Base-by-base conservation (phyloP, 1,140 invertebrate species). In the Cryptotermes secundus region DNA sequence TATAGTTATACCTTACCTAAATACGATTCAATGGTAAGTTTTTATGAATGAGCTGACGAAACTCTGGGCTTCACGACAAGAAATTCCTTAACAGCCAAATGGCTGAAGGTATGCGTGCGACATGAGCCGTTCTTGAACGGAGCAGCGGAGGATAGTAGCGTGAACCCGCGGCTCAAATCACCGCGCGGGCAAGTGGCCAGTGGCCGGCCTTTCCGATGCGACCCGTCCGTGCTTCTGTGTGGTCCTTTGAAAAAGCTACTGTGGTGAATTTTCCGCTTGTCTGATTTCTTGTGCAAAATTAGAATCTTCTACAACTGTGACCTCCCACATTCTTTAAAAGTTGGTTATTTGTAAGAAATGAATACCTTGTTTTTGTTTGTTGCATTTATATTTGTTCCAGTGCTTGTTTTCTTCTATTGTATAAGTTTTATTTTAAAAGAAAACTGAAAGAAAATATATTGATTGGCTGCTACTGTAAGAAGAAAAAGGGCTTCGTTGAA, bases 381-480 rank as follows among this genome's bases (percentile, higher is more conserved):
- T 72, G 7, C n/a, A 31, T 72, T n/a, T 72, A 16, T 72, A n/a
- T 72, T 72, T 72, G 59, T 72, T 72, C 59, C 59, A 72, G n/a
- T 31, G 9, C 59, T 72, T 72, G 59, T n/a, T 72, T 72, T 72
- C 59, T 4, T 72, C n/a, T 72, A 31, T 72, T 72, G 59, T 72
- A n/a, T 72, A n/a, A 59, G 26, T 65, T 65, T 65, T 72, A 72
- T 31, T 72, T 72, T 72, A 72, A 26, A n/a, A 72, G 59, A 72
- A 72, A 72, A 72, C 59, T 10, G 6, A 72, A 72, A n/a, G 31
- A 72, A 72, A 72, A 31, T 72, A 72, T 31, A 72, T 31, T 12
- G 59, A 72, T 72, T 72, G 31, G 59, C 26, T 72, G 14, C 26
- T 72, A 31, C n/a, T 72, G 6, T 26, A n/a, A 24, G 9, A 72